These are phyloP conservation scores for Miniopterus natalensis DNA, from an alignment of 2,113 vertebrate species.

Conservation along the genomic window DNA sequence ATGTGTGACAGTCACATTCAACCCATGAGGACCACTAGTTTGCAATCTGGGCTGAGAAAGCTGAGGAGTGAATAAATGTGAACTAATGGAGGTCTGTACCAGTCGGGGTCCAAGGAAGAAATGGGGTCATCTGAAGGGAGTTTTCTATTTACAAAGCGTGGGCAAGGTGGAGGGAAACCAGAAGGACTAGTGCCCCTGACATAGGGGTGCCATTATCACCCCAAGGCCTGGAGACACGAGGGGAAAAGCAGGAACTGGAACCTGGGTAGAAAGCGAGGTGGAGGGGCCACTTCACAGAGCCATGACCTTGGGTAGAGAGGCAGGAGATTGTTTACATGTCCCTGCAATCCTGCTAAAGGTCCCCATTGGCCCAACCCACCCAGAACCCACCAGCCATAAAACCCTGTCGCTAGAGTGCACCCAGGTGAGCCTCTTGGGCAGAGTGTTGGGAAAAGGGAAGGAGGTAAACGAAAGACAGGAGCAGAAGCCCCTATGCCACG, in stretches of 20 bases:
- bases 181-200: background rate
- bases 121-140: background rate
- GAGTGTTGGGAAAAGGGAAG: background rate
- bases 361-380: background rate
- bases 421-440: background rate
- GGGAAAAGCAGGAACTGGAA: background rate
- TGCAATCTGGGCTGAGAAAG: background rate
- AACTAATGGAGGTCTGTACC: too few species aligned
- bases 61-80: too few species aligned
- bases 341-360: background rate
- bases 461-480: background rate
- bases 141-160: background rate
- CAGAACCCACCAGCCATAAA: background rate
- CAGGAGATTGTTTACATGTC: fast-evolving
- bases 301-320: background rate
- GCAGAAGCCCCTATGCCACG: background rate
- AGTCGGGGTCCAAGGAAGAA: background rate
- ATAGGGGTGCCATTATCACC: fast-evolving
- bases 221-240: background rate
- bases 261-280: fast-evolving
- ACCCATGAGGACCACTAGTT: fast-evolving
- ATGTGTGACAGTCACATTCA: background rate
- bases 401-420: background rate
- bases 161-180: background rate
- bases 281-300: background rate